Evolutionary conservation across 2,113 vertebrate genomes (phyloP).

Genomic region (Smithornis capensis): DNA sequence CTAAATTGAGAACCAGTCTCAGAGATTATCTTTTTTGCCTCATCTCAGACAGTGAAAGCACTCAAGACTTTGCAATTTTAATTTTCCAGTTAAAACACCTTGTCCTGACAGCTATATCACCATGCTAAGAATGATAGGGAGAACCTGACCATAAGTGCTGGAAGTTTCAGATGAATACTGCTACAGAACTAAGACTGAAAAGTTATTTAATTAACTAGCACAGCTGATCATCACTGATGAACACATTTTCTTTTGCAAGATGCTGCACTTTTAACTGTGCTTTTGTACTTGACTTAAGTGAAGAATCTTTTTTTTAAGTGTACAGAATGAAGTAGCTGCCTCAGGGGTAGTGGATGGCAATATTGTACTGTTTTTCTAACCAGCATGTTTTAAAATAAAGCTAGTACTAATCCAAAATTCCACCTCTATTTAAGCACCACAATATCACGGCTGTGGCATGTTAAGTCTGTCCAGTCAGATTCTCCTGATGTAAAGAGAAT

Average conservation of each 20-base stretch:
- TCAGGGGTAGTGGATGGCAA: neutral
- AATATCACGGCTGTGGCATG: accelerated
- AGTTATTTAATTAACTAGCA: neutral
- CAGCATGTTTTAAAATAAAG: neutral
- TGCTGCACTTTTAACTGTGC: neutral
- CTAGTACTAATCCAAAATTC: neutral
- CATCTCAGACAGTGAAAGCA: neutral
- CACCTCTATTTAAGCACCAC: neutral
- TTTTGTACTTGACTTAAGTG: neutral
- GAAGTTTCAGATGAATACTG: neutral
- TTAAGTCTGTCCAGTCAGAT: neutral
- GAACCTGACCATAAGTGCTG: neutral
- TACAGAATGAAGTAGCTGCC: neutral
- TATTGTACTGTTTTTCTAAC: neutral
- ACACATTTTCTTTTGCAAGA: neutral
- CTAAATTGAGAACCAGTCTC: neutral
- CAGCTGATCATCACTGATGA: neutral
- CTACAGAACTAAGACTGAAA: neutral
- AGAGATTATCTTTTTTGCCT: neutral
- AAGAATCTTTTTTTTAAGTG: neutral
- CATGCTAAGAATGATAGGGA: neutral
- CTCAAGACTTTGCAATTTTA: neutral
- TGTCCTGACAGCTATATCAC: neutral
- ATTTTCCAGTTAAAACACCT: neutral
- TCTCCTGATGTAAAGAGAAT: neutral